These are phyloP conservation scores for Heterotis niloticus DNA, from an alignment of 2,113 vertebrate species.

Conservation along the genomic window DNA sequence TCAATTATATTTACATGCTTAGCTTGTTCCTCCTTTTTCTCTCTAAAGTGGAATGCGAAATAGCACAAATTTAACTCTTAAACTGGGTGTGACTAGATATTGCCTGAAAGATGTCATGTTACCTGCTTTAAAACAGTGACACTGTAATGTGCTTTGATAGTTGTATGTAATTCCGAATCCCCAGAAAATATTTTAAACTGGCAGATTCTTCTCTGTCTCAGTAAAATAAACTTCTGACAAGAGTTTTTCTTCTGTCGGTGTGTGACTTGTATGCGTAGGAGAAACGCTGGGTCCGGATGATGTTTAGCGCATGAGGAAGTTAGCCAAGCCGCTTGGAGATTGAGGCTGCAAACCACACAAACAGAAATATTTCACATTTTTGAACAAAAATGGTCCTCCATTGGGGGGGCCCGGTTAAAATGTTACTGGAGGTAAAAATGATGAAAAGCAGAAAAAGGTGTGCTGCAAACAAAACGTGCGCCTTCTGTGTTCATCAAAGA, in stretches of 20 bases:
- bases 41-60: not conserved
- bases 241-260: not conserved
- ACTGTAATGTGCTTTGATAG: not conserved
- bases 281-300: not conserved
- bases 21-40: not conserved
- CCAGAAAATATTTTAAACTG: not conserved
- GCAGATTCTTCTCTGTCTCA: not conserved
- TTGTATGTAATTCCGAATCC: not conserved
- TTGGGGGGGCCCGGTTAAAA: no score
- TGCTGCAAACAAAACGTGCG: no score
- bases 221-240: not conserved
- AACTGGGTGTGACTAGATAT: slow-evolving; percentile 26
- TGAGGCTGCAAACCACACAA: not conserved
- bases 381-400: no score
- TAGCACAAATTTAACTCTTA: not conserved
- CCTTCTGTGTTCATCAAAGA: no score
- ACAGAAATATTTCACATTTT: no score
- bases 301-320: not conserved
- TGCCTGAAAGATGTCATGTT: not conserved
- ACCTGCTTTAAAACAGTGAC: not conserved
- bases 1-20: not conserved
- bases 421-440: no score
- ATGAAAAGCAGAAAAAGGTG: no score
- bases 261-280: not conserved
- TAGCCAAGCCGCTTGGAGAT: not conserved